Evolutionary conservation across 2,888 invertebrate species (phyloP).

Genomic region (Odiellus spinosus): DNA sequence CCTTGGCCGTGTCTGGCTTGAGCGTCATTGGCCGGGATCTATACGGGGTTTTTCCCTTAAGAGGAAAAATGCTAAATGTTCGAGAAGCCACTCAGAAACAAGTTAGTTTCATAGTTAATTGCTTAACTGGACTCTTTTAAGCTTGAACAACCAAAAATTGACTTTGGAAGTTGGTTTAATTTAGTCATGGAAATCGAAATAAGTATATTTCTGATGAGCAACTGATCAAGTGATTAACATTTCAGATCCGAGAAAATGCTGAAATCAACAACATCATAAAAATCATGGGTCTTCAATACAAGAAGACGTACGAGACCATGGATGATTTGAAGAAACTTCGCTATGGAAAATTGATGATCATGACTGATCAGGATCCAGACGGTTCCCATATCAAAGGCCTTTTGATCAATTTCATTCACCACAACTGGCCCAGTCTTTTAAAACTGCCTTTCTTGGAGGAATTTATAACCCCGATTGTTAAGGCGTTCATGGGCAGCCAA

Average conservation of each 20-base stretch:
- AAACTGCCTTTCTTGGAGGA: slow-evolving; percentile 80
- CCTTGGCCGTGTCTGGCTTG: slow-evolving; percentile 87
- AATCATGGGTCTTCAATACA: slow-evolving; percentile 88
- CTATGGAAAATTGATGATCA: slow-evolving; percentile 94
- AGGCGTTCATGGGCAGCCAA: slow-evolving; percentile 60
- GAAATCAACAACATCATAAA: slow-evolving; percentile 93
- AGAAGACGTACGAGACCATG: slow-evolving; percentile 66
- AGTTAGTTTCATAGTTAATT: not conserved
- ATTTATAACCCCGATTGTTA: slow-evolving; percentile 97
- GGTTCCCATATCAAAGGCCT: slow-evolving; percentile 97
- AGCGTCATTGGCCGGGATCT: slow-evolving; percentile 80
- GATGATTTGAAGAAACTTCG: slow-evolving; percentile 77
- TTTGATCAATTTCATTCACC: slow-evolving; percentile 92
- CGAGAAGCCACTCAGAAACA: slow-evolving; percentile 83
- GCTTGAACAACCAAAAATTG: too few relatives aligned
- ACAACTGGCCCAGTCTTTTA: slow-evolving; percentile 89
- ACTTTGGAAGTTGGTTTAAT: too few relatives aligned
- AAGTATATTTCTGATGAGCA: too few relatives aligned
- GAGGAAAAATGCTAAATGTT: slow-evolving; percentile 88
- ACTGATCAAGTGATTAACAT: too few relatives aligned
- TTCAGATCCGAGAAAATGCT: slow-evolving; percentile 77
- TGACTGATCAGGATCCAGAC: slow-evolving; percentile 97
- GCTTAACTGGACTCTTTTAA: too few relatives aligned
- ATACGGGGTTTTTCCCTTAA: slow-evolving; percentile 90
- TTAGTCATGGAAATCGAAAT: too few relatives aligned